These are phyloP conservation scores for Hippoglossus hippoglossus DNA, from an alignment of 2,797 vertebrate species.

Conservation along the genomic window DNA sequence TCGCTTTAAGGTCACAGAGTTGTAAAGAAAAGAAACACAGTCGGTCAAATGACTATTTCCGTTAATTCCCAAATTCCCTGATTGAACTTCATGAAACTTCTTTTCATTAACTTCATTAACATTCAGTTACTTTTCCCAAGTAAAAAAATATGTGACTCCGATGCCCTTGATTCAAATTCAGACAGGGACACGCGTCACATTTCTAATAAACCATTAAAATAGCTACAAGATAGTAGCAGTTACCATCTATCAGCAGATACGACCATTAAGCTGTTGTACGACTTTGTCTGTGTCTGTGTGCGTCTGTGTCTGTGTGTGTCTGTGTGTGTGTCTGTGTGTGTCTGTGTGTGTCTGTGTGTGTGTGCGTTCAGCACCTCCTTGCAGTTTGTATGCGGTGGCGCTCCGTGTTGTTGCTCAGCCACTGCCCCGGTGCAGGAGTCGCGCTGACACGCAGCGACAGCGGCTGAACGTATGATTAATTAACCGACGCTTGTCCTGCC, in stretches of 20 bases:
- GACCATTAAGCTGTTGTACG: neutral
- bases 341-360: neutral
- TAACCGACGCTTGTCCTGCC: slow-evolving; percentile 63
- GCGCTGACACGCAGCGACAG: slow-evolving; percentile 47
- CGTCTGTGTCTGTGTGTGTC: slow-evolving; percentile 1
- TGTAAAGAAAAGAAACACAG: too few species aligned
- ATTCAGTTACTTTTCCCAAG: neutral
- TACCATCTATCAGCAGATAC: neutral
- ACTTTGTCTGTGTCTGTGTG: neutral
- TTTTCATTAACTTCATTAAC: neutral
- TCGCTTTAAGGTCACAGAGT: too few species aligned
- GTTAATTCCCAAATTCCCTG: too few species aligned
- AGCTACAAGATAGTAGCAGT: neutral
- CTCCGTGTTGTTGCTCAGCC: slow-evolving; percentile 37
- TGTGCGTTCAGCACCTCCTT: too few species aligned
- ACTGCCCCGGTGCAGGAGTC: slow-evolving; percentile 33
- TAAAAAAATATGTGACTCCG: neutral
- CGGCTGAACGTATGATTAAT: slow-evolving; percentile 75
- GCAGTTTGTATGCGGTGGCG: slow-evolving; percentile 38
- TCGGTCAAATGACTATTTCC: neutral
- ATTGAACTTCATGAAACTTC: too few species aligned
- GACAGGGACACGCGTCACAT: neutral
- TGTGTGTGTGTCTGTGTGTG: neutral
- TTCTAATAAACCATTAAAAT: neutral
- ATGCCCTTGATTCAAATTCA: slow-evolving; percentile 9